These are phyloP conservation scores for Trematomus bernacchii DNA, from an alignment of 2,797 vertebrate species.

Conservation along the genomic window DNA sequence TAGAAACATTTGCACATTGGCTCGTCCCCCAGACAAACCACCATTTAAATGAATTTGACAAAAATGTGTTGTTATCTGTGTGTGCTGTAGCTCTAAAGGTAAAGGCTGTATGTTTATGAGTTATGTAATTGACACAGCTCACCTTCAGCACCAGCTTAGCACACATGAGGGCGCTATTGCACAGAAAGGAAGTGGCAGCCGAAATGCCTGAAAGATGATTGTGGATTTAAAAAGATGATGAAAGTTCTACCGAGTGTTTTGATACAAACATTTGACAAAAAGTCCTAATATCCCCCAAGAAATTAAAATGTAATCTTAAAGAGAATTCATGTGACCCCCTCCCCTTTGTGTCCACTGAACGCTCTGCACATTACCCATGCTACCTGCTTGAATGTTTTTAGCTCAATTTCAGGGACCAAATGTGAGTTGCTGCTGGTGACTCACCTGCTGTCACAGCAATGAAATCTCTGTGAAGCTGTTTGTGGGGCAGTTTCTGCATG, in stretches of 20 bases:
- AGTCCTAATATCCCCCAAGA: not conserved
- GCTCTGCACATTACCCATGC: constrained; percentile 22
- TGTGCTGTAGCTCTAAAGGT: constrained; percentile 31
- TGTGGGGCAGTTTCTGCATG: constrained; percentile 43
- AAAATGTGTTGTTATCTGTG: constrained; percentile 8
- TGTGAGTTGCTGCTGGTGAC: constrained; percentile 50
- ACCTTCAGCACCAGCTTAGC: constrained; percentile 67
- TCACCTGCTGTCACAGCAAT: constrained; percentile 50
- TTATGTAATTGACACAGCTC: constrained; percentile 68
- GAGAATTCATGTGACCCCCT: not conserved
- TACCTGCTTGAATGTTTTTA: constrained; percentile 63
- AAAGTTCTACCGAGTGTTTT: constrained; percentile 36
- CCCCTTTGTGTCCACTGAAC: not conserved
- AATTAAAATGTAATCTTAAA: not conserved
- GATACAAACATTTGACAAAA: constrained; percentile 16
- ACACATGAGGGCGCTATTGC: constrained; percentile 69
- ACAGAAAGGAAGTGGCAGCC: constrained; percentile 34
- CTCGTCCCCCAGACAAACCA: not conserved
- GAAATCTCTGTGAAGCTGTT: constrained; percentile 45
- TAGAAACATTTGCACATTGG: constrained; percentile 48
- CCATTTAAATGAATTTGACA: constrained; percentile 4
- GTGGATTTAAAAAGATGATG: constrained; percentile 22
- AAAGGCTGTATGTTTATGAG: constrained; percentile 21
- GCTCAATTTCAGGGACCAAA: constrained; percentile 72
- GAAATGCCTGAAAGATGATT: constrained; percentile 34